These are phyloP conservation scores for Odontophorus gujanensis DNA, from an alignment of 2,113 vertebrate genomes.

Conservation along the genomic window DNA sequence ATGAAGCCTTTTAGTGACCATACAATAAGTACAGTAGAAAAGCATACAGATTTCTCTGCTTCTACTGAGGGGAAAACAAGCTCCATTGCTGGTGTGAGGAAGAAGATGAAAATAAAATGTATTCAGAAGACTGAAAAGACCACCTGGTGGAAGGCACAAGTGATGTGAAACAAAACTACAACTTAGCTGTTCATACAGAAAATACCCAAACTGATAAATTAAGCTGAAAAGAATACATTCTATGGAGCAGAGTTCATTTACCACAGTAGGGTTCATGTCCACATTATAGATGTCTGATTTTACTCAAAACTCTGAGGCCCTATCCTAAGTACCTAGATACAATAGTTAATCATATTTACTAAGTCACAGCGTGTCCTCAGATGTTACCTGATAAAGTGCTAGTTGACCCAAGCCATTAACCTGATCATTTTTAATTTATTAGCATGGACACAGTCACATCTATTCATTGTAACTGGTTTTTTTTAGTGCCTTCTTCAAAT, in stretches of 20 bases:
- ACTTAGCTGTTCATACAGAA: background rate
- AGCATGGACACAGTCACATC: background rate
- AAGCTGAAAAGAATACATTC: background rate
- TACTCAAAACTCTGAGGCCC: background rate
- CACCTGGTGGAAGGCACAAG: background rate
- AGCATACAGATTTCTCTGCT: background rate
- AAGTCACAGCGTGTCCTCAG: background rate
- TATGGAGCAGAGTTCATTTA: background rate
- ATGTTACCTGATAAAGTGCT: background rate
- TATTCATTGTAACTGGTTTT: background rate
- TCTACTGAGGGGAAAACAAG: background rate
- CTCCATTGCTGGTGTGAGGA: background rate
- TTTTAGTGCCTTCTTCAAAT: constrained; percentile 10
- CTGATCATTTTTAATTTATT: constrained; percentile 19
- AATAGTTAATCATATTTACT: background rate
- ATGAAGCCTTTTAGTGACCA: background rate
- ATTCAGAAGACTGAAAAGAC: background rate
- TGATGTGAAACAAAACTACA: background rate
- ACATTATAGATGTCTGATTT: background rate
- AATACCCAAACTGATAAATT: background rate
- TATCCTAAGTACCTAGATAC: background rate
- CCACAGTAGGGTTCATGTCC: background rate
- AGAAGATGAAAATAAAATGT: background rate
- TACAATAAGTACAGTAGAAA: background rate
- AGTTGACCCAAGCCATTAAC: background rate